Base-by-base conservation (phyloP, 1,140 invertebrate genomes). In the Brachionus plicatilis region DNA sequence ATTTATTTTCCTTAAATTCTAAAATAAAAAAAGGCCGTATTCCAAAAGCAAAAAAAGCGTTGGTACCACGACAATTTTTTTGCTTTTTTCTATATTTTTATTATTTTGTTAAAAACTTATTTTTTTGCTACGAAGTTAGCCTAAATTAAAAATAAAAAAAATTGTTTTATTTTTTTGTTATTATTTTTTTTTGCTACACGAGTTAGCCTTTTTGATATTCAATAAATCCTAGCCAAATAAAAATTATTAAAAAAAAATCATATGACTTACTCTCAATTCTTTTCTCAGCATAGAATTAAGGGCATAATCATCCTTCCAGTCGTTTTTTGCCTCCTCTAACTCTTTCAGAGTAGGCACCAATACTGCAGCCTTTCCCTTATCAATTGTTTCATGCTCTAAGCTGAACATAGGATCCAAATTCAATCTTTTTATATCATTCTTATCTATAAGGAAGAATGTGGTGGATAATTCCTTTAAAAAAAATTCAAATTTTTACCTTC, bases 371-470 rank as follows among this genome's bases (percentile, higher is more conserved):
- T 92, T 92, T 86, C 92, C 92, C 86, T 92, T 91, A 90, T 99
- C 96, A 84, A 94, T 92, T 11, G 92, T 92, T 47, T 94, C 93
- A 91, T 98, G 96, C 89, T 98, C 96, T 84, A 99, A 90, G 89
- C 91, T 96, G 88, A 94, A 99, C 96, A 99, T 99, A 24, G 96
- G 93, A 93, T 99, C 96, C 87, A 95, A 94, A 86, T 94, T 95
- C 29, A 98, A 89, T 86, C 94, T 93, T 86, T 94, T 94, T 82
- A 94, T 94, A 7, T 93, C 93, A 88, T 94, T 93, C 88, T 96
- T 97, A 6, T 95, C 95, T 88, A 75, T 45, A 29, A 45, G 1
- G 20, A 17, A 95, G 94, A 1, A 94, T 93, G 1, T 95, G 94
- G 86, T 95, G 6, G 9, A 85, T 41, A 53, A 11, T 53, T 43